These are phyloP conservation scores for Erebia aethiops DNA, from an alignment of 2,888 invertebrate genomes.

Conservation along the genomic window DNA sequence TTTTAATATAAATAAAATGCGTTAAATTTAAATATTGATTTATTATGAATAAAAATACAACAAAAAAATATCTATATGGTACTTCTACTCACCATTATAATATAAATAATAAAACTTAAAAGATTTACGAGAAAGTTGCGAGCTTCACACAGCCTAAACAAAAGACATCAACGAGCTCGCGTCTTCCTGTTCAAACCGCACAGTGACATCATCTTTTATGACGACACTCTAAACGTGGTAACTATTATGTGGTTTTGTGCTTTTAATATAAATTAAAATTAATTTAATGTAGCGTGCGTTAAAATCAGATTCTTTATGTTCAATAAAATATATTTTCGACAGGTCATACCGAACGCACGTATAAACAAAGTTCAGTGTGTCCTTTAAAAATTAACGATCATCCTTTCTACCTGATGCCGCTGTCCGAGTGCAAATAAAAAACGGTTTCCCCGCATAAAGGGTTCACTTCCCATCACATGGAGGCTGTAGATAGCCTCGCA, in stretches of 20 bases:
- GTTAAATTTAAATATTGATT: no score
- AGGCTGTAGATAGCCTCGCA: conserved; percentile 65
- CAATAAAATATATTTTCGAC: not conserved
- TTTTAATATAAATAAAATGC: not conserved
- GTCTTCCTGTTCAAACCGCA: conserved; percentile 34
- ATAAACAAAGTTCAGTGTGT: conserved; percentile 71
- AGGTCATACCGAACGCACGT: conserved; percentile 49
- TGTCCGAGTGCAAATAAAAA: conserved; percentile 83
- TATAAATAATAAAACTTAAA: conserved; percentile 51
- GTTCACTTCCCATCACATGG: conserved; percentile 83
- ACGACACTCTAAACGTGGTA: conserved; percentile 1
- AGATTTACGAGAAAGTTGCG: conserved; percentile 64
- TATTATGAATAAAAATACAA: no score
- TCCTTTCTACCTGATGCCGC: conserved; percentile 83
- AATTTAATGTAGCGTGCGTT: not conserved
- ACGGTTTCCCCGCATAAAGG: conserved; percentile 81
- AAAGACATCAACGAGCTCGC: conserved; percentile 77
- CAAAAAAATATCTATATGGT: not conserved
- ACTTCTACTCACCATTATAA: not conserved
- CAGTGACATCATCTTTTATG: conserved; percentile 11
- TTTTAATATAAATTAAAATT: not conserved
- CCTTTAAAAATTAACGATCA: conserved; percentile 82
- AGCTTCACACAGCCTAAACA: conserved; percentile 61
- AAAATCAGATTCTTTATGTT: conserved; percentile 2
- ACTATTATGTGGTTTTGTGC: not conserved